These are phyloP conservation scores for Pygocentrus nattereri DNA, from an alignment of 2,797 vertebrate genomes.

Conservation along the genomic window DNA sequence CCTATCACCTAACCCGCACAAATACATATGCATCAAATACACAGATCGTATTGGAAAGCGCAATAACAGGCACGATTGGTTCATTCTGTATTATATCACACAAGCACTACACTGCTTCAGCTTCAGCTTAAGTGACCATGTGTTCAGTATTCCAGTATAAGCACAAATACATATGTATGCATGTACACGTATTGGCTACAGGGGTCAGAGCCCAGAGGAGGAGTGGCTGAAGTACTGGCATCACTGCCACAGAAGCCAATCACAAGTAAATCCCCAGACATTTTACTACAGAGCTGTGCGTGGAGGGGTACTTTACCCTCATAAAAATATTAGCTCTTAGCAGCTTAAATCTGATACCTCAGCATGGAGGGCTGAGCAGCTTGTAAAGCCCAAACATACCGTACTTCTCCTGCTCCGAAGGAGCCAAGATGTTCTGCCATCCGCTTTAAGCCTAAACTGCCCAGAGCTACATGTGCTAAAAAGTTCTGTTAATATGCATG, in stretches of 20 bases:
- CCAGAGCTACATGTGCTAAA: no score
- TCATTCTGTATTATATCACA: background rate
- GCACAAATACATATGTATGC: background rate
- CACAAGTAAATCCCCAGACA: slow-evolving; percentile 51
- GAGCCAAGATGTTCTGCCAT: background rate
- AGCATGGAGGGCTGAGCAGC: slow-evolving; percentile 39
- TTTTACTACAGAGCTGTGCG: slow-evolving; percentile 41
- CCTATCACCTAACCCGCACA: background rate
- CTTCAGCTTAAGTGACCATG: background rate
- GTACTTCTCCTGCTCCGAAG: background rate
- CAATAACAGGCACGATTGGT: background rate
- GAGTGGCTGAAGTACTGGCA: slow-evolving; percentile 26
- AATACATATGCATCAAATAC: slow-evolving; percentile 9
- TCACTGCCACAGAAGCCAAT: slow-evolving; percentile 50
- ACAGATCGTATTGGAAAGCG: background rate
- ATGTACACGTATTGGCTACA: background rate
- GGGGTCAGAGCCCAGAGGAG: slow-evolving; percentile 12
- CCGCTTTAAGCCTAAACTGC: no score
- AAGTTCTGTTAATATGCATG: no score
- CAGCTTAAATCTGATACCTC: slow-evolving; percentile 65
- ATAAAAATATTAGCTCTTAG: slow-evolving; percentile 64
- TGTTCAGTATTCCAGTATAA: no score
- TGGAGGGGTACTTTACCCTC: slow-evolving; percentile 38
- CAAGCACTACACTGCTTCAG: background rate
- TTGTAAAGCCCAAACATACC: slow-evolving; percentile 56